These are phyloP conservation scores for Lepus townsendii DNA, from an alignment of 2,797 vertebrate genomes.

Conservation along the genomic window DNA sequence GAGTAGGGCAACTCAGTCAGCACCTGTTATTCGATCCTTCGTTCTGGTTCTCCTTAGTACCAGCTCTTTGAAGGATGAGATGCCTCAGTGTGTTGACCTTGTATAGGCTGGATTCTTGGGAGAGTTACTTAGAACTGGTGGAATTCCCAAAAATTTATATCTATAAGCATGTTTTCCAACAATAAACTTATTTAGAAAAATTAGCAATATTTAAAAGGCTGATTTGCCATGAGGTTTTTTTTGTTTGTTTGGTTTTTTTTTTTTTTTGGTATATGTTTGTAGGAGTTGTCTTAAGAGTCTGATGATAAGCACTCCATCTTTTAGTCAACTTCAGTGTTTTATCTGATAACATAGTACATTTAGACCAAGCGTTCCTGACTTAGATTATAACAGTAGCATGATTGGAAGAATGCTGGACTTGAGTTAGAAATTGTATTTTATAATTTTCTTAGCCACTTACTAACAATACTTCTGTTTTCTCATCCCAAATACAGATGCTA, in stretches of 20 bases:
- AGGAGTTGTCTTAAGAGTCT: background rate
- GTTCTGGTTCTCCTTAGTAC: background rate
- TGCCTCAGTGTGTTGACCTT: background rate
- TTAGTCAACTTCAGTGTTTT: background rate
- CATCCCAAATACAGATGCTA: background rate
- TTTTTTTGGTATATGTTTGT: background rate
- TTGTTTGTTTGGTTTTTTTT: background rate
- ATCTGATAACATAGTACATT: background rate
- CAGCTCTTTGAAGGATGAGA: background rate
- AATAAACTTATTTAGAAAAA: background rate
- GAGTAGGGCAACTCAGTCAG: background rate
- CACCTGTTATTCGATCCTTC: background rate
- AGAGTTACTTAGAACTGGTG: background rate
- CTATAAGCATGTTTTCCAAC: background rate
- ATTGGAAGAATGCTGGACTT: conserved; percentile 1
- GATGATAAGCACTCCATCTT: background rate
- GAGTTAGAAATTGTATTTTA: conserved; percentile 8
- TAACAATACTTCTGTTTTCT: conserved; percentile 7
- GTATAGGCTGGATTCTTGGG: background rate
- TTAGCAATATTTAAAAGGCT: background rate
- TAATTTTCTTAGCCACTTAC: background rate
- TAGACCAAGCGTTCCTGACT: background rate
- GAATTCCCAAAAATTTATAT: conserved; percentile 25
- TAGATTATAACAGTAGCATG: background rate
- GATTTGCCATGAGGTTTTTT: background rate